Evolutionary conservation across 2,113 vertebrate species (phyloP), one percentile per base, ranked within the genome.

Genomic region (Isurus oxyrinchus): DNA sequence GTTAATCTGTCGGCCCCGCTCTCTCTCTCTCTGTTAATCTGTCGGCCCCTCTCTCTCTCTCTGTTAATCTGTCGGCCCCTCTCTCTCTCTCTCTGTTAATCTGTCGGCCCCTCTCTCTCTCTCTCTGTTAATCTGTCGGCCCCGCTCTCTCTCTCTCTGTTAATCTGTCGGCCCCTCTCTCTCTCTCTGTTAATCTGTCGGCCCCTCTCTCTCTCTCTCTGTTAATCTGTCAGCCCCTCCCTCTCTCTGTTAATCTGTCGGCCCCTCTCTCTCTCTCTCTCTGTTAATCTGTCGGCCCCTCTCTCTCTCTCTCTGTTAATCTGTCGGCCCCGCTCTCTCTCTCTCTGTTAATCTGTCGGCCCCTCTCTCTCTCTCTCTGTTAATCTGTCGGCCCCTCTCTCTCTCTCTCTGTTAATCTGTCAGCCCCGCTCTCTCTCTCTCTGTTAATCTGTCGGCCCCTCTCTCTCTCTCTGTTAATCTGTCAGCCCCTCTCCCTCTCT

Each of bases 61-160:
- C n/a, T n/a, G 0, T 5, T 16, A 2, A 3, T 66, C 81, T 21
- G 2, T 5, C n/a, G n/a, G n/a, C n/a, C n/a, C n/a, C n/a, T n/a
- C n/a, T 16, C 44, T 49, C 27, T 76, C 31, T 7, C 67, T 35
- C 31, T 76, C 27, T 13, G 23, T n/a, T n/a, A n/a, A n/a, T n/a
- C n/a, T n/a, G n/a, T n/a, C n/a, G n/a, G n/a, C n/a, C n/a, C n/a
- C n/a, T 8, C n/a, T n/a, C n/a, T n/a, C n/a, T n/a, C n/a, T n/a
- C n/a, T n/a, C n/a, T n/a, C n/a, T n/a, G n/a, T n/a, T n/a, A n/a
- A n/a, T 5, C 72, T n/a, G n/a, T n/a, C n/a, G n/a, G 8, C 14
- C 81, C 5, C 81, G n/a, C n/a, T n/a, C n/a, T 5, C n/a, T 21
- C 16, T 21, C 81, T 49, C 81, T 21, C 81, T 23, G 0, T 5